Percentiles rank a stretch among this genome's conserved stretches.
These are phyloP conservation scores for Pyrocephalus nanus DNA, from an alignment of 2,797 vertebrate genomes.

Conservation along the genomic window DNA sequence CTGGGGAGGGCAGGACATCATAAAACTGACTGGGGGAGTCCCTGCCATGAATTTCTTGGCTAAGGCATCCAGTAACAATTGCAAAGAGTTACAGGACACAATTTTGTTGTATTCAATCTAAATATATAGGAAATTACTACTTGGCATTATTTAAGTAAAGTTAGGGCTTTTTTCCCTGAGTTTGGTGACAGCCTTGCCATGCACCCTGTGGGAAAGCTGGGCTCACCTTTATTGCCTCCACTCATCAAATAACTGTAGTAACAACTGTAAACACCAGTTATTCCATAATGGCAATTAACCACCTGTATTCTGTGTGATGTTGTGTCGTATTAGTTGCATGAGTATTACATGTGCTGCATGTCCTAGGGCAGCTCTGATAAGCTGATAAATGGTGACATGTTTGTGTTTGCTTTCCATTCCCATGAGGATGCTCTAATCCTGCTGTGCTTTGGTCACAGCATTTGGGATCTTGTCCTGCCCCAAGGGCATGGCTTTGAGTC, in stretches of 20 bases:
- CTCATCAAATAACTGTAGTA: not conserved
- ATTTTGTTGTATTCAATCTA: not conserved
- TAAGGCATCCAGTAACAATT: not conserved
- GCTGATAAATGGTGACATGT: not conserved
- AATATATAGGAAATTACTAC: not conserved
- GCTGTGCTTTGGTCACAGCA: not conserved
- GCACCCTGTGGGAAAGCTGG: not conserved
- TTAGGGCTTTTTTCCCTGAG: not conserved
- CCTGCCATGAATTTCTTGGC: not conserved
- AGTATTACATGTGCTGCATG: fast-evolving
- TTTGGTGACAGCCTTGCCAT: not conserved
- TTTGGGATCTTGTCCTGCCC: not conserved
- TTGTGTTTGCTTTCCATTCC: not conserved
- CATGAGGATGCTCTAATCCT: not conserved
- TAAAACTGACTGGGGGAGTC: not conserved
- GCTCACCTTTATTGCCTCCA: not conserved
- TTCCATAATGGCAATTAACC: not conserved
- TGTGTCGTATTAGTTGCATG: not conserved
- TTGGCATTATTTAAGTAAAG: not conserved
- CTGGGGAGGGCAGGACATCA: not conserved
- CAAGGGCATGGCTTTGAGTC: not conserved
- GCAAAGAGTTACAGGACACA: not conserved
- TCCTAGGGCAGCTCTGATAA: not conserved
- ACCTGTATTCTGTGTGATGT: not conserved
- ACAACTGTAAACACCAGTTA: not conserved